phyloP scores from a whole-genome alignment of 2,888 invertebrate genomes.

The Dermolepida albohirtum region DNA sequence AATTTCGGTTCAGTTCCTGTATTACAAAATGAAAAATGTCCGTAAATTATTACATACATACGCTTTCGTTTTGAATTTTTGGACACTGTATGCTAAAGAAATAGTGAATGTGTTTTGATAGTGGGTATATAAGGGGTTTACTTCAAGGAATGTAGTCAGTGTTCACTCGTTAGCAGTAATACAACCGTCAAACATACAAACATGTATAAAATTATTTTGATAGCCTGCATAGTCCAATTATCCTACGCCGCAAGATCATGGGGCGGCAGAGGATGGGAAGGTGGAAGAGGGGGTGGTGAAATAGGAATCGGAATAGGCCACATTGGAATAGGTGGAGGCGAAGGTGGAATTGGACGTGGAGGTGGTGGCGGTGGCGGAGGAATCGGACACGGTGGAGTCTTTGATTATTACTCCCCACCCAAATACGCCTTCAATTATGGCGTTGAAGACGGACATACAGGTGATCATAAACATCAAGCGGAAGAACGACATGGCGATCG shows the following conservation, averaged over 20 bases:
- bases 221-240: constrained; percentile 26
- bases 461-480: constrained; percentile 64
- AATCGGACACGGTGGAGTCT: constrained; percentile 22
- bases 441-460: constrained; percentile 64
- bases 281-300: constrained; percentile 20
- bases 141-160: constrained; percentile 17
- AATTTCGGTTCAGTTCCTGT: no score
- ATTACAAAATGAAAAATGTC: constrained; percentile 1
- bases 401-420: constrained; percentile 57
- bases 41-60: neutral
- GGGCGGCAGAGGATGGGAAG: constrained; percentile 30
- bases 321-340: neutral
- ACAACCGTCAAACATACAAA: neutral
- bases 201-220: constrained; percentile 24
- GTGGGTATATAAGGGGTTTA: constrained; percentile 30
- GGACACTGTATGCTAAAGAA: neutral
- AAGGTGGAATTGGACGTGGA: constrained; percentile 19
- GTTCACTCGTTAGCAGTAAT: constrained; percentile 7
- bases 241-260: constrained; percentile 29
- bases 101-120: constrained; percentile 1
- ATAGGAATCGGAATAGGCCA: neutral
- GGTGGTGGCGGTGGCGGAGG: constrained; percentile 18
- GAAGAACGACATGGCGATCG: constrained; percentile 63
- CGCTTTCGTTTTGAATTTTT: constrained; percentile 1
- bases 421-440: constrained; percentile 64